Evolutionary conservation across 2,888 invertebrate species (phyloP).

Genomic region (Plemyria rubiginata): DNA sequence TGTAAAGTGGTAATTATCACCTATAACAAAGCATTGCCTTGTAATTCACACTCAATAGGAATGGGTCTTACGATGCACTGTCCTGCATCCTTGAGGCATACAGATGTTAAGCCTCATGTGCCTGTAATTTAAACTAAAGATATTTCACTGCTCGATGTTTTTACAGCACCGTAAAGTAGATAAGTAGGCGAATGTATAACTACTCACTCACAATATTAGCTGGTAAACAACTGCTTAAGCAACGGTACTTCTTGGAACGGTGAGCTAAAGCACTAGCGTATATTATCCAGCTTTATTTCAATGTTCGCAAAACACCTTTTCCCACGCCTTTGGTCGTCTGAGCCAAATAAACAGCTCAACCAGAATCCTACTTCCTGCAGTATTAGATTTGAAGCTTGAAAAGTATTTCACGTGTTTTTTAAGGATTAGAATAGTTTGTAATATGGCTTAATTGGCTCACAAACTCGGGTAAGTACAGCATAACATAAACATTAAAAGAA

Average conservation of each 20-base stretch:
- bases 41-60: too few species aligned
- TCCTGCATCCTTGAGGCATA: too few species aligned
- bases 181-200: conserved; percentile 12
- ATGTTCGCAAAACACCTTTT: conserved; percentile 11
- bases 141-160: conserved; percentile 4
- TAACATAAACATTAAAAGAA: too few species aligned
- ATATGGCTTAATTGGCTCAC: too few species aligned
- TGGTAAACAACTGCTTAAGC: conserved; percentile 15
- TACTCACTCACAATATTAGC: conserved; percentile 17
- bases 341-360: not conserved
- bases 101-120: too few species aligned
- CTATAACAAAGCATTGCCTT: too few species aligned
- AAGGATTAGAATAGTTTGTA: too few species aligned
- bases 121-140: conserved; percentile 5
- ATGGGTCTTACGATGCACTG: too few species aligned
- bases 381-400: not conserved
- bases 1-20: too few species aligned
- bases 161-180: conserved; percentile 13
- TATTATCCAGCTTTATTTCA: conserved; percentile 45
- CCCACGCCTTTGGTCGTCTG: conserved; percentile 14
- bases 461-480: too few species aligned
- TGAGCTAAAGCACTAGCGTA: conserved; percentile 37
- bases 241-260: conserved; percentile 18
- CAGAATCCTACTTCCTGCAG: not conserved
- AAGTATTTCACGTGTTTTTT: too few species aligned